A percentile compares a stretch with the other conserved stretches of the same genome.
Evolutionary conservation across 2,888 invertebrate genomes (phyloP).

Genomic region (Megaustenia siamemsis): DNA sequence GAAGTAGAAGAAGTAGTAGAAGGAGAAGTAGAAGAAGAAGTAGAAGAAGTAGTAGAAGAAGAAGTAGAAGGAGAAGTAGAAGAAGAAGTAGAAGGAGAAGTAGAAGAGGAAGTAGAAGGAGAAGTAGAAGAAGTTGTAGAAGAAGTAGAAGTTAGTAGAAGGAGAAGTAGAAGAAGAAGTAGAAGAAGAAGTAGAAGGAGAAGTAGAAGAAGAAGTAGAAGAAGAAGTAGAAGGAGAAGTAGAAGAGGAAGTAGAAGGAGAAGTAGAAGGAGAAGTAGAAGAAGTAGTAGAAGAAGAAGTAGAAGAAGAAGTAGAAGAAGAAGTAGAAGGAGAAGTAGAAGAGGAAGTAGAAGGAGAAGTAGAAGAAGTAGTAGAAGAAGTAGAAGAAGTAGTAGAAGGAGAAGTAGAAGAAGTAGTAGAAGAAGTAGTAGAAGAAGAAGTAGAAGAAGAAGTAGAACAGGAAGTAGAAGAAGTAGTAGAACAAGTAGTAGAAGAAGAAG

Average conservation of each 20-base stretch:
- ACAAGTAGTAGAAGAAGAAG: neutral
- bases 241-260: too few relatives aligned
- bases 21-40: constrained; percentile 23
- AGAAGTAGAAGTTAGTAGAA: constrained; percentile 18
- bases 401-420: neutral
- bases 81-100: neutral
- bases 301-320: too few relatives aligned
- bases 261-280: neutral
- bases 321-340: neutral
- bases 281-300: constrained; percentile 11
- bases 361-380: neutral
- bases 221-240: constrained; percentile 9
- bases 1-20: constrained; percentile 18
- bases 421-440: neutral
- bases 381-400: neutral
- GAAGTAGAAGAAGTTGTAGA: constrained; percentile 22
- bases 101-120: constrained; percentile 9
- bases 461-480: neutral
- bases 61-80: constrained; percentile 21
- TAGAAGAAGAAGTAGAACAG: neutral
- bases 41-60: constrained; percentile 23
- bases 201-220: neutral
- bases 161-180: constrained; percentile 1
- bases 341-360: neutral
- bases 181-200: neutral